Evolutionary conservation across 2,888 invertebrate genomes (phyloP), one percentile per base, ranked within the genome.

Genomic region (Cerceris ruficornis): DNA sequence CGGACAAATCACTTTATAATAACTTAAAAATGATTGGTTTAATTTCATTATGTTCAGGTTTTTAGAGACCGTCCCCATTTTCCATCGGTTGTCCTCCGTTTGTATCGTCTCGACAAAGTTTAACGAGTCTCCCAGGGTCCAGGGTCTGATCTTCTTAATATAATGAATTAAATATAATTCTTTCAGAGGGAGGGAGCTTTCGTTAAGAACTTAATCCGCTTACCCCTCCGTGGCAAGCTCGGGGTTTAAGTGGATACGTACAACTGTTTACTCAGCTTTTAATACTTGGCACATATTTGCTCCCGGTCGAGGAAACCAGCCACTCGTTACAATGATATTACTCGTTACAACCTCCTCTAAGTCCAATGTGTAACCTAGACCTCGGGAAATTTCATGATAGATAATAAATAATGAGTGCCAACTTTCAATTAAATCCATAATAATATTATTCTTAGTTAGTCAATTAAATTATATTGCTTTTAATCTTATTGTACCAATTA

Each of bases 191-290:
- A 55, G 54, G 17, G 17, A 55, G 54, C 54, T 55, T 41, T 15
- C 58, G 42, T 5, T 59, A 42, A 59, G 41, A 59, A 59, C 59
- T 43, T 59, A 59, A 43, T 59, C 59, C 59, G 59, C 59, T 55
- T 55, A 55, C 59, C 42, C 7, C 14, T 9, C 59, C 41, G 42
- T 59, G 39, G 41, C 58, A 42, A 6, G 58, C 58, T 42, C n/a
- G 42, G 42, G 58, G 28, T 28, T 59, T 13, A 13, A 42, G 55
- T 42, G 42, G 58, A 50, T 57, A 39, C 55, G 39, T 57, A 28
- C 42, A 42, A 41, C 42, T 42, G 42, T 59, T 59, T 59, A 42
- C 58, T 14, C 58, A 59, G 42, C 58, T 59, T 59, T 59, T 59
- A 59, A 59, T 59, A 15, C 58, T 13, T 59, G 9, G 17, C 55